Evolutionary conservation across 1,140 invertebrate genomes (phyloP).

Genomic region (Saccostrea cuccullata): DNA sequence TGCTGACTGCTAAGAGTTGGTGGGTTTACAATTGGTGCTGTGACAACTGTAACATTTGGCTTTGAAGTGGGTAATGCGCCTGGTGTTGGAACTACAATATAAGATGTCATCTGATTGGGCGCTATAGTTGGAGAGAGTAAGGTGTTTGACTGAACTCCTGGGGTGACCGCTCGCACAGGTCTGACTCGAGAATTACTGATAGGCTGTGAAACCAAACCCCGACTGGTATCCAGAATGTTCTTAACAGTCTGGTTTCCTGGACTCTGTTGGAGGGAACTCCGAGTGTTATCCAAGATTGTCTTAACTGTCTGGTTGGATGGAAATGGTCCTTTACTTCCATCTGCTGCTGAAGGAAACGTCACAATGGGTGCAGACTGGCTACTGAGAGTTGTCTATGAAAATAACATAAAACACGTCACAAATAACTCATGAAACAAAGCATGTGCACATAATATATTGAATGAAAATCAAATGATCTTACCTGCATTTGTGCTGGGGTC

Average conservation of each 20-base stretch:
- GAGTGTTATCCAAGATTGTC: slow-evolving; percentile 52
- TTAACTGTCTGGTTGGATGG: slow-evolving; percentile 52
- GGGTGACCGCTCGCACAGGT: not conserved
- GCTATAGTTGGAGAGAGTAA: too few relatives aligned
- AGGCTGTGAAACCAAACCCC: slow-evolving; percentile 23
- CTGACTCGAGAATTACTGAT: not conserved
- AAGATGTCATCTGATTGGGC: slow-evolving; percentile 15
- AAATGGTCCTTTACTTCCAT: slow-evolving; percentile 20
- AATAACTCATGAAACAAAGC: too few relatives aligned
- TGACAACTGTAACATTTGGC: slow-evolving; percentile 19
- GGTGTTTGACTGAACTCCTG: slow-evolving; percentile 1
- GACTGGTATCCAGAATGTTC: not conserved
- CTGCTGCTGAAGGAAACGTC: not conserved
- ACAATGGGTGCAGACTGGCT: not conserved
- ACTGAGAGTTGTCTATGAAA: not conserved
- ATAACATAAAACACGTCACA: not conserved
- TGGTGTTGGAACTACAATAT: slow-evolving; percentile 51
- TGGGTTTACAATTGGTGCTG: slow-evolving; percentile 29
- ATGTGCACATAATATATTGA: not conserved
- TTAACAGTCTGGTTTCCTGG: not conserved
- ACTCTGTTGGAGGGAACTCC: not conserved
- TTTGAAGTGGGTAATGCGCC: slow-evolving; percentile 24
- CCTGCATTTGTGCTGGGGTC: slow-evolving; percentile 2
- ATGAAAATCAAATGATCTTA: not conserved
- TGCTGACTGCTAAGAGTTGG: not conserved